Conservation (phyloP, 2,888 invertebrate species). For the Phalangium opilio region DNA sequence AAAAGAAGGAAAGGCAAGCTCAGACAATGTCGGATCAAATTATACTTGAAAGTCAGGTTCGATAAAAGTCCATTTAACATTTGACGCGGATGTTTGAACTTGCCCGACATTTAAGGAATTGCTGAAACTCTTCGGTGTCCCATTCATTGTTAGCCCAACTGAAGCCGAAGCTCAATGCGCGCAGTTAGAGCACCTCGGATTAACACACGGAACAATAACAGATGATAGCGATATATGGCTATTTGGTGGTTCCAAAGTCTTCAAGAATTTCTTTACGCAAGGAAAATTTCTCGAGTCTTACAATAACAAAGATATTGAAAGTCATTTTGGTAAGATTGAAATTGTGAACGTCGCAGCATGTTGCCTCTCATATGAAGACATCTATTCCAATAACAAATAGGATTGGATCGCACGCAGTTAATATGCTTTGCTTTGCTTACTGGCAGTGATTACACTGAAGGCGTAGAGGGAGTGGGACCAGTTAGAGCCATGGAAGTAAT, state of each 20-base stretch:
- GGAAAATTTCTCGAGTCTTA: slow-evolving; percentile 59
- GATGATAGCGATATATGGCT: slow-evolving; percentile 99
- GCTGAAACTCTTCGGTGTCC: slow-evolving; percentile 80
- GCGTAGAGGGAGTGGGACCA: slow-evolving; percentile 78
- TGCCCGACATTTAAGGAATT: slow-evolving; percentile 45
- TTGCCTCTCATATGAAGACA: too few relatives aligned
- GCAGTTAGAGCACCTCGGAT: slow-evolving; percentile 56
- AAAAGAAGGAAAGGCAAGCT: too few relatives aligned
- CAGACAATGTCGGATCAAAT: too few relatives aligned
- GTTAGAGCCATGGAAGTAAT: slow-evolving; percentile 90
- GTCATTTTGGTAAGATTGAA: slow-evolving; percentile 44
- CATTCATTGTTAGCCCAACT: slow-evolving; percentile 85
- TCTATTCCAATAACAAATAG: slow-evolving; percentile 34
- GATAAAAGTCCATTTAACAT: too few relatives aligned
- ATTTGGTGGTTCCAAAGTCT: slow-evolving; percentile 86
- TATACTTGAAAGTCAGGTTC: slow-evolving; percentile 37
- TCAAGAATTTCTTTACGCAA: slow-evolving; percentile 91
- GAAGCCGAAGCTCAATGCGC: slow-evolving; percentile 99
- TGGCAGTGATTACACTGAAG: slow-evolving; percentile 94
- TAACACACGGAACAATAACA: slow-evolving; percentile 78
- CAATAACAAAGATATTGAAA: slow-evolving; percentile 55
- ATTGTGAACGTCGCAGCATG: neutral
- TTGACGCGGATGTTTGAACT: too few relatives aligned
- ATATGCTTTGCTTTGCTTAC: slow-evolving; percentile 79
- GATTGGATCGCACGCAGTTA: slow-evolving; percentile 61